Evolutionary conservation across 2,888 invertebrate species (phyloP).

Genomic region (Tetragonisca angustula): DNA sequence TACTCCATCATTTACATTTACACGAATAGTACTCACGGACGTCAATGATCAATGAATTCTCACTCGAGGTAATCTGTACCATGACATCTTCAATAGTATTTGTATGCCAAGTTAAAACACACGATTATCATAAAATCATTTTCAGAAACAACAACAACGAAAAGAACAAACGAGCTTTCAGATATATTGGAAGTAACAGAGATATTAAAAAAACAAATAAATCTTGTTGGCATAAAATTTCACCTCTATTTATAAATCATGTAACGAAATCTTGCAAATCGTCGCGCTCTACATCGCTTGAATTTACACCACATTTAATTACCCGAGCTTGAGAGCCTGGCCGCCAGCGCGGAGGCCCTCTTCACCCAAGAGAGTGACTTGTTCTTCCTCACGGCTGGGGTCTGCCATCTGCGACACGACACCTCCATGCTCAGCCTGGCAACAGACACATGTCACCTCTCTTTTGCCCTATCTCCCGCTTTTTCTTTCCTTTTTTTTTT

Average conservation of each 20-base stretch:
- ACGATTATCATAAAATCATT: background rate
- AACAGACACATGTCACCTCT: slow-evolving; percentile 86
- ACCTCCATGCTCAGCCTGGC: slow-evolving; percentile 89
- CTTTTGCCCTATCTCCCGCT: slow-evolving; percentile 81
- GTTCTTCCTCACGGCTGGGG: slow-evolving; percentile 97
- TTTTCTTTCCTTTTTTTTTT: slow-evolving; percentile 44
- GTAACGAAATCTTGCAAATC: slow-evolving; percentile 46
- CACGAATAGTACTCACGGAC: background rate
- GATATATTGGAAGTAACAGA: background rate
- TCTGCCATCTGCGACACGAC: slow-evolving; percentile 97
- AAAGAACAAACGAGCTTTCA: background rate
- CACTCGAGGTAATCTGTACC: background rate
- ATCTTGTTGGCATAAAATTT: background rate
- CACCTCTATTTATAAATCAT: background rate
- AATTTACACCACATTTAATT: slow-evolving; percentile 86
- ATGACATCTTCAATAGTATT: background rate
- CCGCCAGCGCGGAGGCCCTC: slow-evolving; percentile 97
- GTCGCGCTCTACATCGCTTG: slow-evolving; percentile 73
- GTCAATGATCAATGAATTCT: background rate
- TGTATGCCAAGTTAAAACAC: background rate
- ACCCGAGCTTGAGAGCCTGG: slow-evolving; percentile 99
- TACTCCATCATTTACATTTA: background rate
- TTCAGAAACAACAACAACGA: background rate
- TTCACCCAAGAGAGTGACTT: slow-evolving; percentile 97
- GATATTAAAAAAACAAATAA: slow-evolving; percentile 3